Evolutionary conservation across 2,888 invertebrate species (phyloP), one percentile per base, ranked within the genome.

Genomic region (Sphaerophoria taeniata): DNA sequence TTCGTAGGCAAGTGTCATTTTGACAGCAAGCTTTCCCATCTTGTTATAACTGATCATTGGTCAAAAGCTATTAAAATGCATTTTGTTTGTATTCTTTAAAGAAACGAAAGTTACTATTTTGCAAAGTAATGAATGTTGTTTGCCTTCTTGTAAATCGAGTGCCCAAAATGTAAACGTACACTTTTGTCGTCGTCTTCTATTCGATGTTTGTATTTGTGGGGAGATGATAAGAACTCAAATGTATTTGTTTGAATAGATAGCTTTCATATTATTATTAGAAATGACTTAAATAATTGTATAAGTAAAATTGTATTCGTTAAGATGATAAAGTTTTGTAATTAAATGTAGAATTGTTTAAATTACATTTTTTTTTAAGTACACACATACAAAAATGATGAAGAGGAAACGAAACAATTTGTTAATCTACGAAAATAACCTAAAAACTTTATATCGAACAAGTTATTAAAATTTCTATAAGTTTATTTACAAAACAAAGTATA

Each of bases 211-310:
- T 9, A 53, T 33, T 47, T 53, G n/a, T 9, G 39, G 39, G n/a
- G 14, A 33, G 4, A 5, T 31, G 39, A 67, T 24, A 9, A 67
- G 0, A 49, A 65, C 33, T 65, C 53, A 67, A 67, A 36, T 67
- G 33, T 65, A n/a, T 67, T 67, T 53, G 24, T 67, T 51, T 49
- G 7, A 16, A 34, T 36, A 47, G 45, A 14, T 63, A 65, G 31
- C 24, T 7, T 53, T 67, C 24, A 24, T 24, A 24, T 24, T 24
- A 24, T 67, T 39, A 51, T 67, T 53, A 67, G 39, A n/a, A 53
- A 39, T 67, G 67, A 67, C 67, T 67, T 67, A 67, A 67, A 67
- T 53, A 53, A 53, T 51, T 67, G 51, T n/a, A 53, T 53, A 51
- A 36, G 31, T 45, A 6, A 3, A 3, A 9, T n/a, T 61, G 6